These are phyloP conservation scores for Taphrorychus bicolor DNA, from an alignment of 2,888 invertebrate genomes.

Conservation along the genomic window DNA sequence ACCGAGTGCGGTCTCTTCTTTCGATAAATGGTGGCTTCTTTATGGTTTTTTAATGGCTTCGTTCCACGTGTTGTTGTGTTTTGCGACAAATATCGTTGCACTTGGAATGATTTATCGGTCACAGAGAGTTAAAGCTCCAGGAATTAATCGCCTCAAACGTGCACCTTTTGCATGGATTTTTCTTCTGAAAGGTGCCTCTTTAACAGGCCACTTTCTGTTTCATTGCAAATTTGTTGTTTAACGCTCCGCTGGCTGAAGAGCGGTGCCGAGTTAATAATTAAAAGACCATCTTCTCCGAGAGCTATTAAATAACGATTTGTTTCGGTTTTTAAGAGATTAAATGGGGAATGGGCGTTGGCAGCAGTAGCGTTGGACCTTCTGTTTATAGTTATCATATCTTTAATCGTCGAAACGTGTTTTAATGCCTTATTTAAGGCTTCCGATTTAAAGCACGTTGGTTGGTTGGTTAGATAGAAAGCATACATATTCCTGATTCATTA, in stretches of 20 bases:
- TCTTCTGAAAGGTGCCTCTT: not conserved
- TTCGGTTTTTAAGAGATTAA: slow-evolving; percentile 18
- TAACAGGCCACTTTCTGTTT: not conserved
- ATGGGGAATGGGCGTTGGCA: slow-evolving; percentile 12
- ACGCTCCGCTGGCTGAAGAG: not conserved
- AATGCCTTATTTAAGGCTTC: slow-evolving; percentile 1
- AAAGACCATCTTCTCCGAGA: slow-evolving; percentile 10
- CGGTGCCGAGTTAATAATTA: slow-evolving; percentile 10
- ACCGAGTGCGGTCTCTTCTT: slow-evolving; percentile 16
- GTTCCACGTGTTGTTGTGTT: slow-evolving; percentile 22
- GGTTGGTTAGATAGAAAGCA: no score
- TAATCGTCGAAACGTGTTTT: not conserved
- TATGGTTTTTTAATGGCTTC: slow-evolving; percentile 27
- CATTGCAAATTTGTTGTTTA: not conserved
- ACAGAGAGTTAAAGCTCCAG: not conserved
- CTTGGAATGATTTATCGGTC: not conserved
- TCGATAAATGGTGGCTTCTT: slow-evolving; percentile 20
- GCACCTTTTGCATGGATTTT: not conserved
- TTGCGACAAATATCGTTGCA: slow-evolving; percentile 3
- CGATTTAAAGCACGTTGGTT: no score
- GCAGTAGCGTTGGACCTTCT: not conserved
- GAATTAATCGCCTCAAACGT: not conserved
- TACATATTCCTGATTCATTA: no score
- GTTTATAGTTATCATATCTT: not conserved
- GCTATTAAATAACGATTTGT: slow-evolving; percentile 18